Base-by-base conservation (phyloP, 2,113 vertebrate species). In the Ctenodactylus gundi region DNA sequence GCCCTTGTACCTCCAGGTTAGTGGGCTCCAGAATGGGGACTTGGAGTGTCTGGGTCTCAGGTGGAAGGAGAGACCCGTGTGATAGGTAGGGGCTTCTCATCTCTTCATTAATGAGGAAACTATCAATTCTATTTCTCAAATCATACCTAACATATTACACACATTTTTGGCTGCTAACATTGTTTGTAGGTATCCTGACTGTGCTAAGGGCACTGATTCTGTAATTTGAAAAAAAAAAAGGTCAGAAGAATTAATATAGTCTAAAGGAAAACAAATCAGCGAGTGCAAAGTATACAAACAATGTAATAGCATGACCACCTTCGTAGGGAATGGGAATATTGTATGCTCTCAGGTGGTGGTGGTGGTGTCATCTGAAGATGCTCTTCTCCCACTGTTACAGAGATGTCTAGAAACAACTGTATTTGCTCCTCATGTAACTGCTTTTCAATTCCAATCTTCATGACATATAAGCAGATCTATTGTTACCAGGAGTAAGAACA, bases 231-330 rank as follows among this genome's bases (percentile, higher is more conserved):
- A 81, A 55, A 34, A 81, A 55, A 57, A 29, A 41, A 31, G 17
- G 70, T 1, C 4, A 4, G 65, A 78, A 53, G 29, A 81, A 49
- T 67, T 20, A 44, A 20, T 55, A 6, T 88, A 8, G 39, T 78
- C 10, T 31, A 25, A 95, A 27, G 53, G 27, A 55, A 93, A 85
- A 67, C 4, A 21, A 8, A 62, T 12, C n/a, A 55, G 11, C 27
- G 49, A 25, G 44, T 39, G 0, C 6, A 1, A 13, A 57, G 18
- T 11, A 0, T 25, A 75, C 36, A 62, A 67, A 39, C 9, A 58
- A 3, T 18, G 15, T 2, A 34, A 1, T 4, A 34, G 12, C 11
- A 41, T 4, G 10, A 0, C 3, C 2, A 27, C 53, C 10, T 2
- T 10, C 2, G 1, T 4, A 84, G 2, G 8, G 15, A 9, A 60